Evolutionary conservation across 2,888 invertebrate genomes (phyloP).

Genomic region (Peribatodes rhomboidaria): DNA sequence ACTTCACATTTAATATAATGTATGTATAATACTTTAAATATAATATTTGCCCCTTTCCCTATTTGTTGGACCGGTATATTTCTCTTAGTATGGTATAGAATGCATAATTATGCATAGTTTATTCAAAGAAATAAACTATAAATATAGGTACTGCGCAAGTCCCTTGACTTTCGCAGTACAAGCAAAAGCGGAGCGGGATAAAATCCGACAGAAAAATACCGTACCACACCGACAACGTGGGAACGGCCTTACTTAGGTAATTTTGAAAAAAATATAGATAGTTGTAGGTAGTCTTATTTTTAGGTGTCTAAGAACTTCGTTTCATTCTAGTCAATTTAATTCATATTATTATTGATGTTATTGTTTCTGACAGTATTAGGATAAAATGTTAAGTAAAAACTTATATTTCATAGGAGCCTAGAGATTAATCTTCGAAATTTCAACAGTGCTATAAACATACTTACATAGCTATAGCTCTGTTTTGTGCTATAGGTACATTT

Average conservation of each 20-base stretch:
- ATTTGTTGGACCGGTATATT: too few relatives aligned
- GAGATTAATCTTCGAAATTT: background rate
- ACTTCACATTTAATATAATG: constrained; percentile 8
- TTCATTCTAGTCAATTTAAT: constrained; percentile 79
- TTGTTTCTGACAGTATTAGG: constrained; percentile 52
- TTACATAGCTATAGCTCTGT: too few relatives aligned
- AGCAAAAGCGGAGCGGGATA: too few relatives aligned
- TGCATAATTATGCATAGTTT: background rate
- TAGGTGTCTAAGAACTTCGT: constrained; percentile 67
- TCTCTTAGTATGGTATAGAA: too few relatives aligned
- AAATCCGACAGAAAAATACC: too few relatives aligned
- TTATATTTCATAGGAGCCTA: background rate
- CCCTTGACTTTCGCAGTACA: background rate
- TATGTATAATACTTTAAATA: too few relatives aligned
- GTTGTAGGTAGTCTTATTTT: constrained; percentile 29
- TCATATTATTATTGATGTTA: constrained; percentile 51
- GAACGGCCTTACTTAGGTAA: too few relatives aligned
- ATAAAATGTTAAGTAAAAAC: constrained; percentile 27
- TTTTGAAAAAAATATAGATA: background rate
- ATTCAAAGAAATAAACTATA: too few relatives aligned
- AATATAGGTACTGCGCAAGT: too few relatives aligned
- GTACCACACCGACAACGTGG: too few relatives aligned
- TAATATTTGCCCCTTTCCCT: too few relatives aligned
- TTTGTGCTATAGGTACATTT: too few relatives aligned
- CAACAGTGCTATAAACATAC: background rate